phyloP scores from a whole-genome alignment of 2,113 vertebrate genomes.

The Dasyornis broadbenti region DNA sequence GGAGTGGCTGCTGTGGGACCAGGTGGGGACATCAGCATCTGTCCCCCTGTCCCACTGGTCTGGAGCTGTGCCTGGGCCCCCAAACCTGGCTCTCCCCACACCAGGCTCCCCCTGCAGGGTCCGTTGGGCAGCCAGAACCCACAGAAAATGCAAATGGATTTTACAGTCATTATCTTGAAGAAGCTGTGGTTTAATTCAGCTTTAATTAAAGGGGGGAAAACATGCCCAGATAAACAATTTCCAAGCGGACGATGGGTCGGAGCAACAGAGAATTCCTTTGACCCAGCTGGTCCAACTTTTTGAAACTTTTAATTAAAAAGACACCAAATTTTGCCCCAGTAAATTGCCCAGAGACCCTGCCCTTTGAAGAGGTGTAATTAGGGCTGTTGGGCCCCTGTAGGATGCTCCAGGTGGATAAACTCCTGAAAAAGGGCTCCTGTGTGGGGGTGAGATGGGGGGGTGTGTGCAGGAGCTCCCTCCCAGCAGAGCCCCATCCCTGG shows the following conservation, averaged over 20 bases:
- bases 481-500: not conserved
- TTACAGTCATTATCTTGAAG: not conserved
- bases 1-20: not conserved
- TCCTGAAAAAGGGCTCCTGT: not conserved
- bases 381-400: not conserved
- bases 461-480: not conserved
- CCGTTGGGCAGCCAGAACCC: not conserved
- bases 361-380: slow-evolving; percentile 42
- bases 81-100: not conserved
- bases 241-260: not conserved
- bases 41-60: not conserved
- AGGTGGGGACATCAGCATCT: not conserved
- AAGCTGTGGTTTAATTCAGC: not conserved
- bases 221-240: not conserved
- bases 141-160: not conserved
- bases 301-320: slow-evolving; percentile 53
- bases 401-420: not conserved
- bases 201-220: not conserved
- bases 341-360: not conserved
- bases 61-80: not conserved
- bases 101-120: not conserved
- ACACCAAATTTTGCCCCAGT: not conserved
- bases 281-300: not conserved
- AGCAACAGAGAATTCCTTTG: slow-evolving; percentile 7
- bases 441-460: too few relatives aligned